These are phyloP conservation scores for Lagorchestes hirsutus DNA, from an alignment of 2,797 vertebrate species.

Conservation along the genomic window DNA sequence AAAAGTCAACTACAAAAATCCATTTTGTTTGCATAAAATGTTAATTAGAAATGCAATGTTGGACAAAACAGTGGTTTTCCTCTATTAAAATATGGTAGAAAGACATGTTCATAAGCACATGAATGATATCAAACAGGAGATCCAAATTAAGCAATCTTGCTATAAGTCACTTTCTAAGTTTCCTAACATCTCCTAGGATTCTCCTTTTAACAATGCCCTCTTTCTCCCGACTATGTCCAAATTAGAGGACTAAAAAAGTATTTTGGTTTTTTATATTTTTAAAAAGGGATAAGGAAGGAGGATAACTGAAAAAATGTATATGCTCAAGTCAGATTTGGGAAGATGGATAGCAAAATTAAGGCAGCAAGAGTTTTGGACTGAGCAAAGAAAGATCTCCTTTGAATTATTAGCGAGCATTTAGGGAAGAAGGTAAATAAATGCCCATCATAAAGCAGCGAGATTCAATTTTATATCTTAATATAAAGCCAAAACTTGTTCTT, in stretches of 20 bases:
- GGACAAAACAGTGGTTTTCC: not conserved
- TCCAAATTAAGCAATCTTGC: not conserved
- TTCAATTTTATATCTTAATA: conserved; percentile 18
- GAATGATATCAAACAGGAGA: conserved; percentile 17
- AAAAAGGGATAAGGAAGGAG: conserved; percentile 17
- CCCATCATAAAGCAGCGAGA: not conserved
- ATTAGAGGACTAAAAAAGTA: conserved; percentile 18
- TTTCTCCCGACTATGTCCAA: conserved; percentile 38
- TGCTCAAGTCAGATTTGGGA: conserved; percentile 18
- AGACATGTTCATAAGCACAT: conserved; percentile 21
- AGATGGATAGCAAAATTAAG: conserved; percentile 1
- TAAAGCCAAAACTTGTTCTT: not conserved
- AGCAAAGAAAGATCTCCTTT: not conserved
- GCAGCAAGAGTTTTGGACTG: conserved; percentile 43
- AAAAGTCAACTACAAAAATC: conserved; percentile 23
- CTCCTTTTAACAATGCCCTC: not conserved
- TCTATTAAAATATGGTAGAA: conserved; percentile 1
- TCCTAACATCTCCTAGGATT: conserved; percentile 25
- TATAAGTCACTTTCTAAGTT: not conserved
- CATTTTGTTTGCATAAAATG: conserved; percentile 40
- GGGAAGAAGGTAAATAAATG: not conserved
- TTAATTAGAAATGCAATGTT: conserved; percentile 33
- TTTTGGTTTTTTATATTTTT: conserved; percentile 25
- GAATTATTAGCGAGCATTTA: not conserved
- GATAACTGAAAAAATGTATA: conserved; percentile 5